phyloP scores from a whole-genome alignment of 2,888 invertebrate species.

The Ornithoptera priamus region DNA sequence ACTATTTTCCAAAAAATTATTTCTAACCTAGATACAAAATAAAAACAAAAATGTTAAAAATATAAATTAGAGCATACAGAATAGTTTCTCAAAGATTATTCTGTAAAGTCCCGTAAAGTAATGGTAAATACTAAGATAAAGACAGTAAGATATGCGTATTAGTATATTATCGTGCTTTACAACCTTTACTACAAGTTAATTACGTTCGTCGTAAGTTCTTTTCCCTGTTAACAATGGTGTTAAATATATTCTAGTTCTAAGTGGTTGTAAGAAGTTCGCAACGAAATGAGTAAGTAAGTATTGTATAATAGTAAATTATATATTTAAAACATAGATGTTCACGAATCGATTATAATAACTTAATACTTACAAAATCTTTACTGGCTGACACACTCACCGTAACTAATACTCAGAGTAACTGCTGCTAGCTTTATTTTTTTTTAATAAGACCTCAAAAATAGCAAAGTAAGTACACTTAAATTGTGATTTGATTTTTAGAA shows the following conservation, averaged over 20 bases:
- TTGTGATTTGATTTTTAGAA: too few species aligned
- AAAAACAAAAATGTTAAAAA: too few species aligned
- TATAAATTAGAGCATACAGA: not conserved
- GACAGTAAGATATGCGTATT: not conserved
- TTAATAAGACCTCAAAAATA: too few species aligned
- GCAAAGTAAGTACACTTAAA: too few species aligned
- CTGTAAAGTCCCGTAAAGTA: not conserved
- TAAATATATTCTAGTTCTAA: not conserved
- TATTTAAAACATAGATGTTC: not conserved
- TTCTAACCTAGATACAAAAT: too few species aligned
- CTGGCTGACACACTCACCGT: not conserved
- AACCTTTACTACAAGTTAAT: too few species aligned
- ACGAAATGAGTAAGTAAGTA: not conserved
- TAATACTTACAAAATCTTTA: not conserved
- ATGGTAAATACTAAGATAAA: not conserved
- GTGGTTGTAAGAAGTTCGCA: not conserved
- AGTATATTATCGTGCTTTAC: not conserved
- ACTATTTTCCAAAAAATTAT: too few species aligned
- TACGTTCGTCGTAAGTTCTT: too few species aligned
- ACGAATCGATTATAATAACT: not conserved
- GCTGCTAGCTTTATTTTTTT: not conserved
- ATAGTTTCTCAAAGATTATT: not conserved
- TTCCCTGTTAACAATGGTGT: too few species aligned
- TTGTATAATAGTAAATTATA: not conserved
- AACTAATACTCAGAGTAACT: not conserved